Evolutionary conservation across 2,797 vertebrate species (phyloP), one percentile per base, ranked within the genome.

Genomic region (Gallinago nigripennis): DNA sequence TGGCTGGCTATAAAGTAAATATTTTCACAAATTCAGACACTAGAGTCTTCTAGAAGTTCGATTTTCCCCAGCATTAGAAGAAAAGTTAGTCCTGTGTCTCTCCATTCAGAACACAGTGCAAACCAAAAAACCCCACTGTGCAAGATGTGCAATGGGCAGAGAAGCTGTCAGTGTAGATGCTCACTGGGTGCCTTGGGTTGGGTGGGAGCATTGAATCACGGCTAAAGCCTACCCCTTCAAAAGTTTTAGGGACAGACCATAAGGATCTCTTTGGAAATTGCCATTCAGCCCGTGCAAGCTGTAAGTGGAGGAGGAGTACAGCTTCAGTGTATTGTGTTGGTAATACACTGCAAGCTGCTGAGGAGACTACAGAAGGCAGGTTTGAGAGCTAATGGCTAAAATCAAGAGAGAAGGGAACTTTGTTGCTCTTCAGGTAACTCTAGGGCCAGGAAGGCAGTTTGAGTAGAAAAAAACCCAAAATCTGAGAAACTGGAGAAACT

Each of bases 61-160:
- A 17, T 43, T 43, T 43, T 43, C 16, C 17, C 43, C 43, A 43
- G 43, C 17, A 43, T 43, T 43, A 43, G 43, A 43, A 43, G 43
- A 43, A 43, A 43, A 43, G 17, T 18, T 43, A 43, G 43, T 43
- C 43, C 45, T 21, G 45, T 46, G 45, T 46, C 45, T 46, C 45
- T 46, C 45, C 11, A 46, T 11, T 20, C 45, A 46, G 45, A 6
- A 46, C 10, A 46, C 45, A 46, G 45, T 2, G 9, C 48, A 5
- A 11, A 15, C 16, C 8, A 43, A 1, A 33, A 25, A 46, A 7
- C 13, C 35, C 35, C 9, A 0, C 30, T 7, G 21, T 2, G 4
- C 66, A 31, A 25, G 7, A 5, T 1, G 24, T 16, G 60, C 16
- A 0, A 3, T 5, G 48, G 35, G 66, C 30, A 2, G 4, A 10